These are phyloP conservation scores for Meganola albula DNA, from an alignment of 2,888 invertebrate genomes.

Conservation along the genomic window DNA sequence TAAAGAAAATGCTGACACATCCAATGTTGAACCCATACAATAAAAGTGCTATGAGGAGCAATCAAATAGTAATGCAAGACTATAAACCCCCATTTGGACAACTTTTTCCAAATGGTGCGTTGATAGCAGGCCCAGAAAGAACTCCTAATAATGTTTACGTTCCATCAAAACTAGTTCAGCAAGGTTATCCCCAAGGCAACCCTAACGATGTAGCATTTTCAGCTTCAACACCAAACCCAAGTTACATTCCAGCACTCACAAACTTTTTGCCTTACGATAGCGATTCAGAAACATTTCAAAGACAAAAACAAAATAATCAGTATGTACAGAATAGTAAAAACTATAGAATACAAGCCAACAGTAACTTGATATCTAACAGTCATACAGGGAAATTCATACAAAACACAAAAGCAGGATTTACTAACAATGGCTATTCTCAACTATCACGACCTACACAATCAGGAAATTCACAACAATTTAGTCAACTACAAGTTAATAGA, in stretches of 20 bases:
- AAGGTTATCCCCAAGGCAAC: constrained; percentile 38
- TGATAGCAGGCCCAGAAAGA: constrained; percentile 47
- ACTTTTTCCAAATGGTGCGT: constrained; percentile 53
- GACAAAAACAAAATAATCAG: constrained; percentile 44
- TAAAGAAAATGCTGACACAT: constrained; percentile 76
- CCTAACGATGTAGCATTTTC: constrained; percentile 43
- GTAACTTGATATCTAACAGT: constrained; percentile 36
- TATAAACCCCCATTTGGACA: constrained; percentile 64
- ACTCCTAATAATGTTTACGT: constrained; percentile 48
- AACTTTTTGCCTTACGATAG: constrained; percentile 31
- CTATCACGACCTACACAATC: constrained; percentile 33
- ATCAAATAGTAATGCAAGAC: constrained; percentile 61
- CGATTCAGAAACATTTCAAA: constrained; percentile 45
- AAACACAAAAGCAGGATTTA: constrained; percentile 17
- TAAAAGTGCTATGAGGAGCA: constrained; percentile 47
- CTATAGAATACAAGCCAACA: constrained; percentile 30
- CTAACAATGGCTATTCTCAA: constrained; percentile 28
- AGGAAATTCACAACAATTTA: constrained; percentile 32
- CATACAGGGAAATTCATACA: constrained; percentile 37
- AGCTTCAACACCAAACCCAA: constrained; percentile 56
- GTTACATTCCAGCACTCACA: constrained; percentile 45
- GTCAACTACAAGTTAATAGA: constrained; percentile 30
- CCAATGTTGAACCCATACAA: constrained; percentile 66
- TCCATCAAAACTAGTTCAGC: constrained; percentile 50
- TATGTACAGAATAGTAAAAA: constrained; percentile 24